Evolutionary conservation across 2,797 vertebrate species (phyloP).

Genomic region (Cryptoprocta ferox): DNA sequence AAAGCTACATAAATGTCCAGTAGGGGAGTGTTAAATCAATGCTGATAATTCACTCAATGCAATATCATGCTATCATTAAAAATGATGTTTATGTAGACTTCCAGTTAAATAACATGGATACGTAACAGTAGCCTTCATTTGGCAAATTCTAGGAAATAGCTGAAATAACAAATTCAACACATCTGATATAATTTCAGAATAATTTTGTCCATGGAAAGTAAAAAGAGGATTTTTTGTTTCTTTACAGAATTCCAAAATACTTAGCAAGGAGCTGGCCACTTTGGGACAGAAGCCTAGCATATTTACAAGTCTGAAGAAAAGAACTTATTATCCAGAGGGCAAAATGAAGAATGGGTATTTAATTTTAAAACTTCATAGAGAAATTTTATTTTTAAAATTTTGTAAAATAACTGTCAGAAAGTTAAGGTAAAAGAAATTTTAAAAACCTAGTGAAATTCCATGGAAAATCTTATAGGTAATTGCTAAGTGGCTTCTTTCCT

Average conservation of each 20-base stretch:
- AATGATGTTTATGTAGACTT: not conserved
- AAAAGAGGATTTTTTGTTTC: conserved; percentile 65
- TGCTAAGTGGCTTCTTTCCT: conserved; percentile 34
- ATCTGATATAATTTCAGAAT: conserved; percentile 35
- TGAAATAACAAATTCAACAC: conserved; percentile 42
- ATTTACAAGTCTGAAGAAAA: not conserved
- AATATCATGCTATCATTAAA: not conserved
- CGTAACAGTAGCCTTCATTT: not conserved
- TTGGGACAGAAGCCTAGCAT: conserved; percentile 57
- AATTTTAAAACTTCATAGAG: conserved; percentile 56
- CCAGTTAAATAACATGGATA: not conserved
- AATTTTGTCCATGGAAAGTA: conserved; percentile 10
- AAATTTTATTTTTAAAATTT: conserved; percentile 54
- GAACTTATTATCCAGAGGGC: rapidly evolving
- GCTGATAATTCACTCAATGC: not conserved
- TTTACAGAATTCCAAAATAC: conserved; percentile 68
- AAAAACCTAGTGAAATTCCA: conserved; percentile 22
- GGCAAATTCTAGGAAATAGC: not conserved
- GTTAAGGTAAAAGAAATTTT: conserved; percentile 10
- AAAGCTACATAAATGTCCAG: not conserved
- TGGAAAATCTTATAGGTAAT: not conserved
- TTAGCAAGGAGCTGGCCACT: conserved; percentile 53
- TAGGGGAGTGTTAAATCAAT: not conserved
- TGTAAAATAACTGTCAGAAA: conserved; percentile 11
- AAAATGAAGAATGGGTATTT: conserved; percentile 52